Percentiles rank a stretch among this genome's conserved stretches.
Evolutionary conservation across 2,888 invertebrate genomes (phyloP).

Genomic region (Dexiosoma caninum): DNA sequence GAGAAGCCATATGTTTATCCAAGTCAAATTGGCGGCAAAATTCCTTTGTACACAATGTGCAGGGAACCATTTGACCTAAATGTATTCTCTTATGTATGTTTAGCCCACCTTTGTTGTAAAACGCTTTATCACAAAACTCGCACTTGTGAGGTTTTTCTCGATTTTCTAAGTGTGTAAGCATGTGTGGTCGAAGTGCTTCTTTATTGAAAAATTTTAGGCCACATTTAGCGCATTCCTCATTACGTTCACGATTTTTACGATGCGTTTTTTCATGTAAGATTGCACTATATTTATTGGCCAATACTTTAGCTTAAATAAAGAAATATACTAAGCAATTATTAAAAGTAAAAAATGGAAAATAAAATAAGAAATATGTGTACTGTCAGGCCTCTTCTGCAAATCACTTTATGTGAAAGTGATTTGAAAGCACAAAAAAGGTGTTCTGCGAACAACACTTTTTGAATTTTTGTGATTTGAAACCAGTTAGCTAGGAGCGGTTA

Average conservation of each 20-base stretch:
- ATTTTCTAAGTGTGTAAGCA: conserved; percentile 34
- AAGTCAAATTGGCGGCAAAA: conserved; percentile 41
- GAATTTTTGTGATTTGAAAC: no score
- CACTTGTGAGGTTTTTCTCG: conserved; percentile 46
- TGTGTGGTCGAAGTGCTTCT: neutral
- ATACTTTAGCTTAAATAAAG: conserved; percentile 34
- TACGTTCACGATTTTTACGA: conserved; percentile 23
- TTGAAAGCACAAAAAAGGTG: no score
- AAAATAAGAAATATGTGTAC: no score
- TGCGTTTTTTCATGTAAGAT: conserved; percentile 36
- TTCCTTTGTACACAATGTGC: conserved; percentile 41
- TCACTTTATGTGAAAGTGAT: no score
- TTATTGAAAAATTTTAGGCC: conserved; percentile 27
- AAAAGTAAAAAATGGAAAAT: neutral
- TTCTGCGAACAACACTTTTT: no score
- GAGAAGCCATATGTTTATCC: conserved; percentile 36
- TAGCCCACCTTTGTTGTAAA: conserved; percentile 16
- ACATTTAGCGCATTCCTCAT: conserved; percentile 25
- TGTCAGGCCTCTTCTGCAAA: no score
- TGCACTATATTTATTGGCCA: neutral
- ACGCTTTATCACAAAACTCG: conserved; percentile 49
- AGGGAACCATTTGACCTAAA: conserved; percentile 44
- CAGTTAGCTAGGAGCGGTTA: no score
- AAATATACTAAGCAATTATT: neutral
- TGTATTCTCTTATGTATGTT: conserved; percentile 48